Conservation (phyloP, 2,888 invertebrate genomes). For the Eristalis pertinax region DNA sequence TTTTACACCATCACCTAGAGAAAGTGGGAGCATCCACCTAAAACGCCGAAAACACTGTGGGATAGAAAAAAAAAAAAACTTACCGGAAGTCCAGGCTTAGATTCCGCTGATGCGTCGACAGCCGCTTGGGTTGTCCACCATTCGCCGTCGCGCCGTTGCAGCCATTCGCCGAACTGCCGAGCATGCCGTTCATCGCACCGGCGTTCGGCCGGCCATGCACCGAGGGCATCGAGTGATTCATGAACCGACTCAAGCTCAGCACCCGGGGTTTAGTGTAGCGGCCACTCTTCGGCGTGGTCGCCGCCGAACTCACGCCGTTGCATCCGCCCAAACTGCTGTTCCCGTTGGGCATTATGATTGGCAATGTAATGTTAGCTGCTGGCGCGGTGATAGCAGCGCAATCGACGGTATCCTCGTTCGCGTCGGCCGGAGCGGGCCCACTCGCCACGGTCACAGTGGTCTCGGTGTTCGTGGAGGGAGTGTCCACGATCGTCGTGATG, state of each 20-base stretch:
- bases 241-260: constrained; percentile 80
- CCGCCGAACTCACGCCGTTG: constrained; percentile 76
- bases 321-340: constrained; percentile 74
- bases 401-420: constrained; percentile 49
- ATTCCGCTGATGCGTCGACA: constrained; percentile 90
- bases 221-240: constrained; percentile 81
- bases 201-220: constrained; percentile 80
- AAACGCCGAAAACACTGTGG: not conserved
- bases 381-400: constrained; percentile 6
- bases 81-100: constrained; percentile 94
- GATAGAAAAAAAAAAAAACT: constrained; percentile 70
- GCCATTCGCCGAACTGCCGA: constrained; percentile 54
- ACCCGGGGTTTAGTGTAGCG: constrained; percentile 80
- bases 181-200: constrained; percentile 73
- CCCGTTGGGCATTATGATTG: constrained; percentile 77
- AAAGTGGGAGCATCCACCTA: no score
- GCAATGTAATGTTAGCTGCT: constrained; percentile 77
- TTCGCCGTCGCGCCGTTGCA: constrained; percentile 74
- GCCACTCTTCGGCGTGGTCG: constrained; percentile 79
- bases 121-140: constrained; percentile 77
- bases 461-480: constrained; percentile 52
- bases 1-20: not conserved
- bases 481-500: constrained; percentile 72
- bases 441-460: constrained; percentile 50
- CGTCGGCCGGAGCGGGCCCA: constrained; percentile 43